Conservation (phyloP, 2,113 vertebrate genomes). For the Cynocephalus volans region DNA sequence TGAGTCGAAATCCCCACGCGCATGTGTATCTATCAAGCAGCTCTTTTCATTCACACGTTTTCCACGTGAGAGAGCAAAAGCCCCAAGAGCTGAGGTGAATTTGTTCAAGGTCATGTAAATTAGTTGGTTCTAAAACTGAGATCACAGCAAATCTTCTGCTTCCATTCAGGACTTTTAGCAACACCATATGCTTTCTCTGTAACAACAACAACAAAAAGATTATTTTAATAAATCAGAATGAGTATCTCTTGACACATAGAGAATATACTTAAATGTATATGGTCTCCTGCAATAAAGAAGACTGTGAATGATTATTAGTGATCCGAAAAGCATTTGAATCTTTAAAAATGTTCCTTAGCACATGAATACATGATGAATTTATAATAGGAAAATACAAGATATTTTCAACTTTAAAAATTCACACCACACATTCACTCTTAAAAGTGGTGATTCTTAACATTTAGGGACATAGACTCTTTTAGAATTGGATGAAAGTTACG, state of each 20-base stretch:
- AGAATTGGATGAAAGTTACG: conserved; percentile 7
- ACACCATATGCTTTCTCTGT: conserved; percentile 22
- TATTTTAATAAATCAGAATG: conserved; percentile 47
- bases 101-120: conserved; percentile 57
- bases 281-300: background rate
- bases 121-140: conserved; percentile 4
- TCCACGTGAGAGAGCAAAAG: background rate
- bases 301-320: conserved; percentile 16
- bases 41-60: background rate
- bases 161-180: conserved; percentile 19
- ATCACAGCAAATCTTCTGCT: conserved; percentile 25
- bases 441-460: conserved; percentile 48
- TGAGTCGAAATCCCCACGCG: background rate
- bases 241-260: background rate
- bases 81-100: background rate
- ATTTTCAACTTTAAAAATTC: conserved; percentile 43
- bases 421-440: background rate
- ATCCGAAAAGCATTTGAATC: background rate
- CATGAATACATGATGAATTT: conserved; percentile 7
- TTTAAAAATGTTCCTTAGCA: background rate
- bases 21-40: background rate
- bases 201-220: background rate
- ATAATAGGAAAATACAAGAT: conserved; percentile 19
- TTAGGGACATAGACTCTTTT: background rate
- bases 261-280: conserved; percentile 49